These are phyloP conservation scores for Meganola albula DNA, from an alignment of 2,888 invertebrate species.

Conservation along the genomic window DNA sequence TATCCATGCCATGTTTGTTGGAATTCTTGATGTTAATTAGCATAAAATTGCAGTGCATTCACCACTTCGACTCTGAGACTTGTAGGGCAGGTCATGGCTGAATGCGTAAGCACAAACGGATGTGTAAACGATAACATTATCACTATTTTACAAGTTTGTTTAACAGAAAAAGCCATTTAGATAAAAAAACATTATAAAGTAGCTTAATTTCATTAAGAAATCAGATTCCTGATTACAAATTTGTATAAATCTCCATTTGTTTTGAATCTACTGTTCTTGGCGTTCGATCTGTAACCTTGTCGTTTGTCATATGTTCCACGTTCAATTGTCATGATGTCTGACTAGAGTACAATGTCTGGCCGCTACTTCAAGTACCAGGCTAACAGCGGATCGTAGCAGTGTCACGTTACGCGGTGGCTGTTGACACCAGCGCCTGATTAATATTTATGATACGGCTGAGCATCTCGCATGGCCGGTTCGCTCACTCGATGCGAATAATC, in stretches of 20 bases:
- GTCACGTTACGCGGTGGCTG: constrained; percentile 78
- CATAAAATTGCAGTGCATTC: constrained; percentile 49
- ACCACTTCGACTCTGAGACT: constrained; percentile 51
- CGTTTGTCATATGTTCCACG: constrained; percentile 24
- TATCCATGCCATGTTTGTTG: constrained; percentile 10
- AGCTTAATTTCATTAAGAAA: neutral
- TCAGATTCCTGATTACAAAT: neutral
- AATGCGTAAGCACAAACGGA: constrained; percentile 68
- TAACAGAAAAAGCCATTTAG: constrained; percentile 28
- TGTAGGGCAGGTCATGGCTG: constrained; percentile 75
- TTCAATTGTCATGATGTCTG: constrained; percentile 35
- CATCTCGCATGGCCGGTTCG: constrained; percentile 77
- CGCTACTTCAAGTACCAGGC: constrained; percentile 61
- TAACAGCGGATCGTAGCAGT: constrained; percentile 67
- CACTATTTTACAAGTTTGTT: constrained; percentile 40
- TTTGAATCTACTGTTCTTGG: constrained; percentile 8
- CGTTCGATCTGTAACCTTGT: constrained; percentile 24
- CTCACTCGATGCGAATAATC: constrained; percentile 65
- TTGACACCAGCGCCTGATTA: constrained; percentile 78
- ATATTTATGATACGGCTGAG: constrained; percentile 77
- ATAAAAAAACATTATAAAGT: constrained; percentile 26
- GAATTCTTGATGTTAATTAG: constrained; percentile 32
- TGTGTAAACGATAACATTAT: constrained; percentile 67
- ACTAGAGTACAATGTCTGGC: constrained; percentile 48
- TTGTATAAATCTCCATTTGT: neutral